Evolutionary conservation across 2,888 invertebrate genomes (phyloP).

Genomic region (Serrognathus titanus): DNA sequence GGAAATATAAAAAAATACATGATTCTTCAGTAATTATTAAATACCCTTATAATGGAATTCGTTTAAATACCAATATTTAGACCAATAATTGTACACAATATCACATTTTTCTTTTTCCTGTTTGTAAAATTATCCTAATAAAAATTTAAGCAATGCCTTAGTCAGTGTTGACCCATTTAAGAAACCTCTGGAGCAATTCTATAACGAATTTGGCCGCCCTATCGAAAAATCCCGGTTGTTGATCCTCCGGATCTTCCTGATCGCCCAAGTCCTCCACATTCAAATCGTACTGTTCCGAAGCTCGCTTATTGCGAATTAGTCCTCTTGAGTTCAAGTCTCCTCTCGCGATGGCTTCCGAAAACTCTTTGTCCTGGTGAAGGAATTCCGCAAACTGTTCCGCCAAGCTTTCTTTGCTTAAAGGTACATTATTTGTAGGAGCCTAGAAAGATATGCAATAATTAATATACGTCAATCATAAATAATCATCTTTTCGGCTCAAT

Average conservation of each 20-base stretch:
- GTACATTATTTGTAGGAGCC: neutral
- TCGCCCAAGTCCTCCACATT: slow-evolving; percentile 20
- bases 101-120: too few relatives aligned
- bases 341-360: slow-evolving; percentile 17
- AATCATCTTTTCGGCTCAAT: too few relatives aligned
- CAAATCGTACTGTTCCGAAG: slow-evolving; percentile 19
- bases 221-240: slow-evolving; percentile 44
- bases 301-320: slow-evolving; percentile 23
- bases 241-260: slow-evolving; percentile 12
- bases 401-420: slow-evolving; percentile 27
- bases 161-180: slow-evolving; percentile 49
- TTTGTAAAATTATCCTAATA: neutral
- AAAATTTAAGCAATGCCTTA: slow-evolving; percentile 3
- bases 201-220: slow-evolving; percentile 47
- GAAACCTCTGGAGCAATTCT: slow-evolving; percentile 47
- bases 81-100: too few relatives aligned
- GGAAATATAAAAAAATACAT: too few relatives aligned
- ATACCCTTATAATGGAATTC: too few relatives aligned
- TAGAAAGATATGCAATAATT: neutral
- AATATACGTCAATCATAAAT: too few relatives aligned
- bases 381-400: slow-evolving; percentile 40
- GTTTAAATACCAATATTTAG: too few relatives aligned
- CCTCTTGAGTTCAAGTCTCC: slow-evolving; percentile 6
- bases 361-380: slow-evolving; percentile 39
- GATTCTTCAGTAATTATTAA: too few relatives aligned